Conservation (phyloP, 53 echinoderm and acorn worm genomes). For the Arbacia lixula region DNA sequence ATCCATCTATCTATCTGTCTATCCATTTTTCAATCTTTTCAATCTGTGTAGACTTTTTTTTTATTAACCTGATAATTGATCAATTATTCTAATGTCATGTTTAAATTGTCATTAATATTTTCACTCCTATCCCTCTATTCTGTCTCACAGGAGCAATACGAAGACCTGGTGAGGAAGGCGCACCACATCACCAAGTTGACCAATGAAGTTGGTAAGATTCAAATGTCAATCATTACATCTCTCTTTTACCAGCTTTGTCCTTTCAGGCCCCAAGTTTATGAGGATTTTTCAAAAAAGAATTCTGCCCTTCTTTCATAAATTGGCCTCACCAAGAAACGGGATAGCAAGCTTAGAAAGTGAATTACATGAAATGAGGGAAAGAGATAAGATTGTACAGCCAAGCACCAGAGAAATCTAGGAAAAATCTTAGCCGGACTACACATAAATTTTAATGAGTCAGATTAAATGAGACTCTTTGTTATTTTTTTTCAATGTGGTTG, state of each 20-base stretch:
- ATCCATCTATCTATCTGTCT: too few relatives aligned
- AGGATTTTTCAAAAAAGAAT: background rate
- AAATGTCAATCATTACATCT: background rate
- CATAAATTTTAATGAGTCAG: too few relatives aligned
- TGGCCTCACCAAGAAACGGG: too few relatives aligned
- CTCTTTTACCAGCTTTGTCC: background rate
- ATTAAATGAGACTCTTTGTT: too few relatives aligned
- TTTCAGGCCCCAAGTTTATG: background rate
- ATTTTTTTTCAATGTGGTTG: too few relatives aligned
- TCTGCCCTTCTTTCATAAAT: too few relatives aligned
- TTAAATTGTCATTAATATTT: background rate
- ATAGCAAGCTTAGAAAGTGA: too few relatives aligned
- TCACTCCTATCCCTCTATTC: background rate
- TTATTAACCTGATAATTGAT: background rate
- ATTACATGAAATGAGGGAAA: too few relatives aligned
- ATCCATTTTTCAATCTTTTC: too few relatives aligned
- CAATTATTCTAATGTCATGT: background rate
- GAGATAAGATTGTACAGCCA: too few relatives aligned
- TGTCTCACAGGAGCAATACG: constrained; percentile 28
- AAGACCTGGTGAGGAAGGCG: constrained; percentile 32
- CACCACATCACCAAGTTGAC: constrained; percentile 42
- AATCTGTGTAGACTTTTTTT: background rate
- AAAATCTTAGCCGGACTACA: too few relatives aligned
- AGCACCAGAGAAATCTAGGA: too few relatives aligned
- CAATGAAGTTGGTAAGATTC: constrained; percentile 48